phyloP scores from a whole-genome alignment of 2,113 vertebrate genomes.

The Myrmecophaga tridactyla region DNA sequence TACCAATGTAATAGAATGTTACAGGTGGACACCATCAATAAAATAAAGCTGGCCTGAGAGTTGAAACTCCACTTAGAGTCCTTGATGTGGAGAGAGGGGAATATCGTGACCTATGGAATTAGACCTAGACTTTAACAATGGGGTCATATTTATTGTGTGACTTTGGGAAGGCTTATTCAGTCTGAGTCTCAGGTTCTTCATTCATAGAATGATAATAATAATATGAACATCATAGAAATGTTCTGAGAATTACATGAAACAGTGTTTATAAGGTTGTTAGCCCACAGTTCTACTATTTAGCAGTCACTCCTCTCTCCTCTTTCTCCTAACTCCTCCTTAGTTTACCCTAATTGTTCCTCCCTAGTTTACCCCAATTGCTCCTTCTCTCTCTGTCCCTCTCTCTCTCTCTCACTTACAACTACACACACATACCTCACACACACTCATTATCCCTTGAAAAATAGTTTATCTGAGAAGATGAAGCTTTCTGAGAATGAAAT shows the following conservation, averaged over 20 bases:
- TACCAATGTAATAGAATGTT: background rate
- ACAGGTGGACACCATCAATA: background rate
- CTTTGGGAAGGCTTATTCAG: background rate
- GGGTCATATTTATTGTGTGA: background rate
- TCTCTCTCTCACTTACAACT: too few species aligned
- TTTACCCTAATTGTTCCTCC: too few species aligned
- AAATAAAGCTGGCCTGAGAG: background rate
- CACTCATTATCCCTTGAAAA: background rate
- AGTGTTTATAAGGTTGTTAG: background rate
- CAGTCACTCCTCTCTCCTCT: background rate
- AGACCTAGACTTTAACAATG: background rate
- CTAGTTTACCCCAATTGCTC: too few species aligned
- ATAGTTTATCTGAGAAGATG: slow-evolving; percentile 3
- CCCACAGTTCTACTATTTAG: background rate
- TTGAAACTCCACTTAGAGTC: background rate
- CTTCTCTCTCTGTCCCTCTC: too few species aligned
- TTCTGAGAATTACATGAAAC: slow-evolving; percentile 22
- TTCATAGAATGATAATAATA: background rate
- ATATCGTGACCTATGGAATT: background rate
- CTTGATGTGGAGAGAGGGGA: background rate
- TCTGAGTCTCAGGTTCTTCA: background rate
- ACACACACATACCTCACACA: too few species aligned
- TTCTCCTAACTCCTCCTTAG: background rate
- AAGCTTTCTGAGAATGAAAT: background rate
- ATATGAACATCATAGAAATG: background rate